phyloP scores from a whole-genome alignment of 2,113 vertebrate species.

The Tenrec ecaudatus region DNA sequence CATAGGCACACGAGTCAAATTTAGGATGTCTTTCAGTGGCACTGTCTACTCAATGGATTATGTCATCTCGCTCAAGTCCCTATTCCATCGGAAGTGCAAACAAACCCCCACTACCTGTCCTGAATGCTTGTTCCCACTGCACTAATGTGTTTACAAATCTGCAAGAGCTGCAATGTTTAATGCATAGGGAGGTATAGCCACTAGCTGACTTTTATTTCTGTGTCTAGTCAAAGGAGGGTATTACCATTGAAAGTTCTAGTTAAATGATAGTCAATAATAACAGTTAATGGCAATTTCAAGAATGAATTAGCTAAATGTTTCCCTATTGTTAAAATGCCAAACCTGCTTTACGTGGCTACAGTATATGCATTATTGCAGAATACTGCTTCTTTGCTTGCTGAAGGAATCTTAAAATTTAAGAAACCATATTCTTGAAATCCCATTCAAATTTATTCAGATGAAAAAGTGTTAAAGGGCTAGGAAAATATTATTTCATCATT shows the following conservation, averaged over 20 bases:
- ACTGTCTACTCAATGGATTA: slow-evolving; percentile 77
- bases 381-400: slow-evolving; percentile 41
- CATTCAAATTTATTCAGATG: slow-evolving; percentile 86
- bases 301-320: slow-evolving; percentile 39
- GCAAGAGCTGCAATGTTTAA: slow-evolving; percentile 86
- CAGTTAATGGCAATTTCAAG: neutral
- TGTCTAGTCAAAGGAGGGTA: slow-evolving; percentile 84
- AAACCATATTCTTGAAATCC: slow-evolving; percentile 81
- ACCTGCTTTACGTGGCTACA: slow-evolving; percentile 18
- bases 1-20: slow-evolving; percentile 32
- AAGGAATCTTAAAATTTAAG: slow-evolving; percentile 78
- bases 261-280: neutral
- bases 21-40: slow-evolving; percentile 70
- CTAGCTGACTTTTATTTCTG: slow-evolving; percentile 90
- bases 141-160: slow-evolving; percentile 85
- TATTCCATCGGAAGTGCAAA: slow-evolving; percentile 82
- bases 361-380: slow-evolving; percentile 41
- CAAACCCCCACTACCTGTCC: slow-evolving; percentile 84
- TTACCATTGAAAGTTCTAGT: slow-evolving; percentile 83
- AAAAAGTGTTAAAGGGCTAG: slow-evolving; percentile 91
- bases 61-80: slow-evolving; percentile 80
- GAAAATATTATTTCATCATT: slow-evolving; percentile 94
- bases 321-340: slow-evolving; percentile 35
- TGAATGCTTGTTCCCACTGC: slow-evolving; percentile 83
- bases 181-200: slow-evolving; percentile 89